Evolutionary conservation across 2,888 invertebrate genomes (phyloP).

Genomic region (Ptilodon capucinus): DNA sequence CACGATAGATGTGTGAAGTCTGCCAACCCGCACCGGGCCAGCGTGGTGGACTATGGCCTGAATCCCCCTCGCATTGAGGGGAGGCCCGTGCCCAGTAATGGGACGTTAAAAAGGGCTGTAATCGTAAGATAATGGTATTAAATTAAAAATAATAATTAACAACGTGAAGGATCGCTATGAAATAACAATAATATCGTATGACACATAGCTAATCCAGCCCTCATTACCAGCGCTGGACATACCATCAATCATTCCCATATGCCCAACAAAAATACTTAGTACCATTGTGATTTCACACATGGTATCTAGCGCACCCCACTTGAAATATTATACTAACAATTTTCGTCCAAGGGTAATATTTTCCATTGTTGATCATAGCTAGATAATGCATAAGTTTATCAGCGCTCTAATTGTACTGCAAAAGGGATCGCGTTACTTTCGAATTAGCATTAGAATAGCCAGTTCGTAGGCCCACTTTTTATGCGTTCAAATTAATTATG

Average conservation of each 20-base stretch:
- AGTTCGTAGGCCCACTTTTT: constrained; percentile 47
- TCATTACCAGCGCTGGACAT: constrained; percentile 18
- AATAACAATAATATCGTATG: constrained; percentile 6
- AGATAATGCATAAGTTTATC: constrained; percentile 82
- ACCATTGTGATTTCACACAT: constrained; percentile 76
- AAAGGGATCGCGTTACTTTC: constrained; percentile 74
- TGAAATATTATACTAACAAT: constrained; percentile 80
- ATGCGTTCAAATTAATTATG: constrained; percentile 71
- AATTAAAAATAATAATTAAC: no score
- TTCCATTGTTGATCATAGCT: constrained; percentile 69
- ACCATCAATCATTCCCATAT: constrained; percentile 62
- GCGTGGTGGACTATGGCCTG: no score
- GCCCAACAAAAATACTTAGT: constrained; percentile 54
- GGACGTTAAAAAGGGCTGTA: no score
- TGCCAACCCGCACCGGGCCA: no score
- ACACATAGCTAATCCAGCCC: constrained; percentile 3
- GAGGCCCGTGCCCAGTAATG: no score
- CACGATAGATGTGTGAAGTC: no score
- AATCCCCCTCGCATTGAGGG: no score
- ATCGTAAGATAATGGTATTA: no score
- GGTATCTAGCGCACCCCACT: constrained; percentile 68
- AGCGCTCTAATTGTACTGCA: constrained; percentile 71
- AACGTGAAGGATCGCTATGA: background rate
- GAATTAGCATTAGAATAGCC: constrained; percentile 74
- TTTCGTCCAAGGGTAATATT: constrained; percentile 72